Conservation (phyloP, 2,113 vertebrate genomes). For the Haemorhous mexicanus region DNA sequence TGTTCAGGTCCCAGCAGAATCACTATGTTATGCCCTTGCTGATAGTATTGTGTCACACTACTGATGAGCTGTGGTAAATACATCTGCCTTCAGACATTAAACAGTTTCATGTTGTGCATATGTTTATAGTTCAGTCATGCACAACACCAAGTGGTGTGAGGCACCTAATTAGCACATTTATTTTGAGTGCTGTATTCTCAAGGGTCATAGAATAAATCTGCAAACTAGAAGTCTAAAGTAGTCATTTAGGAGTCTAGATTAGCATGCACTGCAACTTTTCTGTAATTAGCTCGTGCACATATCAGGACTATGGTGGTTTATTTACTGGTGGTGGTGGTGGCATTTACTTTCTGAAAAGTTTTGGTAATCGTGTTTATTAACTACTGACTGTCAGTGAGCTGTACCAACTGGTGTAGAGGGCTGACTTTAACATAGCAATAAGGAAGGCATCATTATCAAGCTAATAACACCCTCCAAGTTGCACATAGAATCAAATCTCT, state of each 20-base stretch:
- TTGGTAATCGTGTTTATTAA: background rate
- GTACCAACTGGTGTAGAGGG: background rate
- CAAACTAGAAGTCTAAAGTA: background rate
- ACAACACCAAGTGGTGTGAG: background rate
- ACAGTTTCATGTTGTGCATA: fast-evolving
- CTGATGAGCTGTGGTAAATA: background rate
- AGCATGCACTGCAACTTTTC: background rate
- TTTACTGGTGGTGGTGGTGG: background rate
- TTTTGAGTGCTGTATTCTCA: background rate
- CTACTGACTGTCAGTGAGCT: background rate
- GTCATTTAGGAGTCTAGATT: background rate
- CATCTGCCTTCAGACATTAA: background rate
- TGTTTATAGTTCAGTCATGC: background rate
- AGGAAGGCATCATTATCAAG: background rate
- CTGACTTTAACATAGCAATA: background rate
- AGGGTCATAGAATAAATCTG: background rate
- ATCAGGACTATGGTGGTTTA: background rate
- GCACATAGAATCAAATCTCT: background rate
- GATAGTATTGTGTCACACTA: background rate
- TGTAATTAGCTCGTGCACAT: fast-evolving
- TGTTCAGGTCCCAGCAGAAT: background rate
- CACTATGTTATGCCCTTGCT: background rate
- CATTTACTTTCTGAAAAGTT: background rate
- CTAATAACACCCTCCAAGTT: background rate
- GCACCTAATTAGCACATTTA: background rate